Base-by-base conservation (phyloP, 2,797 vertebrate species). In the Adrianichthys oophorus region DNA sequence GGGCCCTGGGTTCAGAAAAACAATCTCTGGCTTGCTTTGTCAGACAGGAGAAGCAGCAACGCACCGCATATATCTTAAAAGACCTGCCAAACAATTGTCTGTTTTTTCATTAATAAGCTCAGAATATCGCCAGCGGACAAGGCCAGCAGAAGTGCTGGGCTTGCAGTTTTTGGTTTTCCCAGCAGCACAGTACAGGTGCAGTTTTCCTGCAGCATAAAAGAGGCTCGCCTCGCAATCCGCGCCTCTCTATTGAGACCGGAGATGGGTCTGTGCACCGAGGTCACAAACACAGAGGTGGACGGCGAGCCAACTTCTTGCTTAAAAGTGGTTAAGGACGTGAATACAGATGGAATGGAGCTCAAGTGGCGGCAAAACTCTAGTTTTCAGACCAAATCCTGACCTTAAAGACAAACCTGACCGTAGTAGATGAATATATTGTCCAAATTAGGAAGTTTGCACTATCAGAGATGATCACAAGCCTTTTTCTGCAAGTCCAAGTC, bases 21-120 rank as follows among this genome's bases (percentile, higher is more conserved):
- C 72, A 76, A 79, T 82, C 75, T 79, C 78, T 79, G 78, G 74
- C 59, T 72, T 72, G 68, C 71, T 60, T 77, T 83, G 83, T 87
- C 75, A 80, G 76, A 82, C 24, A 21, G 50, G 57, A 18, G 48
- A 63, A 77, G 72, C 21, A 72, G 59, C 66, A 90, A 91, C 82
- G 78, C 85, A 12, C 12, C 3, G 75, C 72, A 72, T 89, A 90
- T 90, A 85, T 70, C 88, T 92, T 90, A 91, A 87, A 85, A 67
- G 76, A 85, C 84, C 76, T 81, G 86, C 88, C 85, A 90, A 90
- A 89, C 86, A 82, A 90, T 89, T 87, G 89, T 89, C 88, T 88
- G 82, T 82, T 88, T 88, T 86, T 85, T 86, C 86, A 88, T 90
- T 88, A 89, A 90, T 86, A 90, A 85, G 87, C 83, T 82, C 72